Evolutionary conservation across 2,113 vertebrate species (phyloP), one percentile per base, ranked within the genome.

Genomic region (Potamarius usumacintae): DNA sequence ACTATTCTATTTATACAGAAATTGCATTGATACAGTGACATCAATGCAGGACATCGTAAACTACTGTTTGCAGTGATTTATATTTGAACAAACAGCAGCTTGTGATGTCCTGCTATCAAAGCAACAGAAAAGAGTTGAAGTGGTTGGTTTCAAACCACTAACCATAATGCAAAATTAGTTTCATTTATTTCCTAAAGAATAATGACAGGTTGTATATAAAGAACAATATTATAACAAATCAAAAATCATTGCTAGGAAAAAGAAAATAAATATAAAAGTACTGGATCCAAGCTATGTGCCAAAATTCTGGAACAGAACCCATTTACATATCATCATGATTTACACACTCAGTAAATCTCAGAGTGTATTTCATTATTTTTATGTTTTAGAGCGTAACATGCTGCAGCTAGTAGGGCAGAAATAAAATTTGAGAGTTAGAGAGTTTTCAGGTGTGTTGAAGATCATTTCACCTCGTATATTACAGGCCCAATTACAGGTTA

Each of bases 11-110:
- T 84, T 83, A 58, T 88, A 88, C 87, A 84, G 15, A 83, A 65
- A 88, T 84, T 84, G 82, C 82, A 88, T 84, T 78, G 30, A 74
- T 84, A 84, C 62, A 83, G 80, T 87, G 80, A 87, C 42, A 87
- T 80, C 78, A 80, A 6, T 80, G 78, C 53, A 80, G 55, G n/a
- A 80, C 53, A 80, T 58, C n/a, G 58, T 17, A 80, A 80, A 80
- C n/a, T 20, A 27, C n/a, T 57, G n/a, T 22, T 58, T 60, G 30
- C 12, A 62, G 22, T 57, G 27, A 57, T 72, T 81, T 52, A 58
- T 87, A 63, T 55, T 77, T 48, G 0, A 76, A 82, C 69, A 87
- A 83, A 63, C n/a, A 87, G 85, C 30, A 87, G 67, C 52, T 65
- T 30, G 53, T 55, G 71, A 78, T 63, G 58, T 87, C 27, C 69